Conservation (phyloP, 2,797 vertebrate genomes). For the Carapus acus region DNA sequence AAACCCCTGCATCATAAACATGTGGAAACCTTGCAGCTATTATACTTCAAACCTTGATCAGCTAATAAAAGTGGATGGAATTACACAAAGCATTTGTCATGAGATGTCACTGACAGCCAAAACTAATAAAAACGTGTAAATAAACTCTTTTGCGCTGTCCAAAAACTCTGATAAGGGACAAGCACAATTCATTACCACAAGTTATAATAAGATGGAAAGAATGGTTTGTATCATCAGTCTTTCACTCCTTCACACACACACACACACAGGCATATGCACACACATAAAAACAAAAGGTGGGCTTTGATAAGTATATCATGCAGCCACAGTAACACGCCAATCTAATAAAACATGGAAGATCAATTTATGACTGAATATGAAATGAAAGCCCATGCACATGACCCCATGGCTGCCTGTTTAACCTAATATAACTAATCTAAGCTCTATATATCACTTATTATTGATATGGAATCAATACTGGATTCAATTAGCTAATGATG, state of each 20-base stretch:
- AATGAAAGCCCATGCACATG: constrained; percentile 50
- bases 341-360: constrained; percentile 67
- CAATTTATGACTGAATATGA: constrained; percentile 64
- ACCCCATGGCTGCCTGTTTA: constrained; percentile 66
- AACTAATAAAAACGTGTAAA: constrained; percentile 63
- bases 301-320: constrained; percentile 39
- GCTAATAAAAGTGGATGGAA: constrained; percentile 64
- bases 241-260: too few species aligned
- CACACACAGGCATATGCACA: too few species aligned
- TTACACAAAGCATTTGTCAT: constrained; percentile 68
- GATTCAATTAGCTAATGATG: constrained; percentile 73
- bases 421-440: constrained; percentile 74
- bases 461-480: constrained; percentile 69
- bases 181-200: too few species aligned
- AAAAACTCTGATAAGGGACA: too few species aligned
- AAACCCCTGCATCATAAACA: constrained; percentile 57
- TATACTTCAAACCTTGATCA: constrained; percentile 71
- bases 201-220: too few species aligned
- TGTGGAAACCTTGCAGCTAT: constrained; percentile 57
- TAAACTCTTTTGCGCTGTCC: neutral
- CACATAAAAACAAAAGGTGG: neutral
- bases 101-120: constrained; percentile 42
- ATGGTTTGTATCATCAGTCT: too few species aligned
- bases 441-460: constrained; percentile 71
- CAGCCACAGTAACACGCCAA: constrained; percentile 47